Percentiles rank a stretch among this genome's conserved stretches.
phyloP scores from a whole-genome alignment of 2,797 vertebrate species.

The Anomalospiza imberbis region DNA sequence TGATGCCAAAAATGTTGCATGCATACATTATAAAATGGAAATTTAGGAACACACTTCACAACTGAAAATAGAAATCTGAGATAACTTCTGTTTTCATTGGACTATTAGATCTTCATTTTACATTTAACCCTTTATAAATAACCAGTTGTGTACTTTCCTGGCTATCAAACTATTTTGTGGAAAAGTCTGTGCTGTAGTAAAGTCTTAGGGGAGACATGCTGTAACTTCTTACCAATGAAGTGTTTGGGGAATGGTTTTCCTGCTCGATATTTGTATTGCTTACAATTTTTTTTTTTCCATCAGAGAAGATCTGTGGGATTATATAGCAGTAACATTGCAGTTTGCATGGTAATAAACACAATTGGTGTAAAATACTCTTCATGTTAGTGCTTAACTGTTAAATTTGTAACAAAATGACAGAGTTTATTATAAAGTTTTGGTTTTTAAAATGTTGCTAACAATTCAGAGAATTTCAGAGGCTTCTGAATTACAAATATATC shows the following conservation, averaged over 20 bases:
- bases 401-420: neutral
- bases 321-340: neutral
- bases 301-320: neutral
- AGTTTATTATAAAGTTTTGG: neutral
- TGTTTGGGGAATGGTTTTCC: neutral
- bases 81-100: slow-evolving; percentile 4
- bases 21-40: neutral
- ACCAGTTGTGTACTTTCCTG: neutral
- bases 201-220: neutral
- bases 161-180: neutral
- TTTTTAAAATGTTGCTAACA: neutral
- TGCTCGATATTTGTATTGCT: neutral
- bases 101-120: neutral
- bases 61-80: neutral
- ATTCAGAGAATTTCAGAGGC: neutral
- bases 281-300: neutral
- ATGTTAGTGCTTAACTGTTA: neutral
- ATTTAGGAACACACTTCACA: neutral
- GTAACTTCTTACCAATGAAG: neutral
- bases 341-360: neutral
- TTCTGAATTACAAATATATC: neutral
- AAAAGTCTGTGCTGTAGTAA: neutral
- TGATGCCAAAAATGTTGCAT: slow-evolving; percentile 22
- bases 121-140: neutral
- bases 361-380: neutral